Evolutionary conservation across 2,797 vertebrate genomes (phyloP), one percentile per base, ranked within the genome.

Genomic region (Helicolenus hilgendorfi): DNA sequence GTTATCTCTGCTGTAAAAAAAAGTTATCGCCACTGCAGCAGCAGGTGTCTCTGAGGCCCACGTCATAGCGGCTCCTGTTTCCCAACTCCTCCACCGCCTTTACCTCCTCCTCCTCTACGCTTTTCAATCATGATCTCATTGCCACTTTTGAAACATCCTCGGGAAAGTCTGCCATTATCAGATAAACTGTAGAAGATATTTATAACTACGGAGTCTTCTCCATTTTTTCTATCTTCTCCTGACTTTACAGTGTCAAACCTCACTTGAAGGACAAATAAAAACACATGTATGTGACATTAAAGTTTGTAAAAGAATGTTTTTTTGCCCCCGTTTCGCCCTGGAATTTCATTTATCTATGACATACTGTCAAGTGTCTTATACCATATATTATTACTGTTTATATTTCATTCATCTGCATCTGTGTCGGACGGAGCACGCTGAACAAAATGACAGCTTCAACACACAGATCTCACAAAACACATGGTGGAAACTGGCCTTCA

Each of bases 1-100:
- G 76, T 94, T 95, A 95, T 95, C 85, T 79, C 76, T 82, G 88
- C 81, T 81, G 84, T 87, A 63, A 81, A 91, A 91, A 78, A 83
- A 41, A 41, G 33, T 82, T 68, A 89, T 81, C 63, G 1, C 29
- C 8, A 9, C 29, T 31, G 60, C 65, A 83, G 92, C 72, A 77
- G 67, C 76, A 85, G 76, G 73, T 71, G 67, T 89, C 64, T 87
- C 83, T 27, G 49, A 79, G 76, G 77, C 36, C 63, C 29, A 38
- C 4, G 59, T 31, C 14, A 18, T 10, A 56, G 81, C n/a, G 3
- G 1, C 26, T 67, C 26, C 62, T 69, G 41, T 69, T 59, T 83
- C 36, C 56, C 38, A 64, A 53, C 45, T 11, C 33, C 67, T 53
- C 62, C 70, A 65, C 45, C 18, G 18, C 4, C 45, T 49, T 4